Evolutionary conservation across 2,888 invertebrate species (phyloP), one percentile per base, ranked within the genome.

Genomic region (Drosophila kambysellisi): DNA sequence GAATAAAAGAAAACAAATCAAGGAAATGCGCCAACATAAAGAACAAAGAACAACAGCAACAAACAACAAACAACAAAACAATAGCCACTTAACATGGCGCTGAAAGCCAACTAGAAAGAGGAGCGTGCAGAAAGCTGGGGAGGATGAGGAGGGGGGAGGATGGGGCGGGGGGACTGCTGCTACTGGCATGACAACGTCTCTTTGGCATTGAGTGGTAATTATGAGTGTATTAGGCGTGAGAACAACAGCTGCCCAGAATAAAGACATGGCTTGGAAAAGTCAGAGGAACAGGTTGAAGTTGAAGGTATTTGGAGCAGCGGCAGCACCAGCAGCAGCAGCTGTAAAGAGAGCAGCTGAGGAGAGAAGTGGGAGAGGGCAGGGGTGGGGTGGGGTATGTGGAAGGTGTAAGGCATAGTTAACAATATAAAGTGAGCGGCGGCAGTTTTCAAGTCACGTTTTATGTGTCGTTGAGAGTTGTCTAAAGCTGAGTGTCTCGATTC

Each of bases 201-300:
- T 58, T 12, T 70, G 73, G 57, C 70, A 76, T 76, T 76, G 76
- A 70, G 60, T 75, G 74, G 70, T 74, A 79, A 79, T 79, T 79
- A 72, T 66, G 54, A 65, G 66, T 70, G 62, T 76, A 61, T 80
- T 67, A 61, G 81, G 82, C 83, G 83, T 82, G 82, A 82, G 82
- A 82, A 82, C 70, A 54, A 20, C 41, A 57, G 43, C 52, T 50
- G 56, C 46, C 48, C 33, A 66, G 72, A 77, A 59, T 65, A 33
- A 32, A 54, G 62, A 53, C 41, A 43, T n/a, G 43, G 17, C 4
- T 43, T 43, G 29, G 17, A 52, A 65, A 69, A 81, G 72, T 67
- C 76, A 66, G 76, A 58, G 56, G 70, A 71, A 71, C 69, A 79
- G 82, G 65, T 76, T 74, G 66, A 80, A 74, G 82, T 82, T 77